Percentiles rank a stretch among this genome's conserved stretches.
phyloP scores from a whole-genome alignment of 2,888 invertebrate species.

The Pollenia amentaria region DNA sequence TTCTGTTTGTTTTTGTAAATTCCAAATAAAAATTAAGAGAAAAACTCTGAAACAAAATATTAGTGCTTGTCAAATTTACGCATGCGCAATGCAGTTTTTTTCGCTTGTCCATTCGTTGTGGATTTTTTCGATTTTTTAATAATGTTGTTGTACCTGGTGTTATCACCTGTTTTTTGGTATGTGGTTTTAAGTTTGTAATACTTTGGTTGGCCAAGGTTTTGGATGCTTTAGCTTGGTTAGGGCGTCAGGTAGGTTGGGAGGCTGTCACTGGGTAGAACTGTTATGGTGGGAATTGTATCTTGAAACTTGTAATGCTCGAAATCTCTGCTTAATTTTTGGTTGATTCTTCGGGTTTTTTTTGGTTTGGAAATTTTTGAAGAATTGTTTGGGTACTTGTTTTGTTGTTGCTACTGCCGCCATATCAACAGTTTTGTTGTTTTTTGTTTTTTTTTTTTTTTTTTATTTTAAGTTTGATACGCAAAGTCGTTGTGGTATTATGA shows the following conservation, averaged over 20 bases:
- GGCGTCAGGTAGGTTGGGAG: slow-evolving; percentile 60
- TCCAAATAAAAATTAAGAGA: slow-evolving; percentile 29
- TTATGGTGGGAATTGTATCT: slow-evolving; percentile 60
- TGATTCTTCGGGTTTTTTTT: not conserved
- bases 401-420: not conserved
- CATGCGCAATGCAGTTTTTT: slow-evolving; percentile 60
- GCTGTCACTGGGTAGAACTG: slow-evolving; percentile 54
- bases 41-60: slow-evolving; percentile 46
- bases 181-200: slow-evolving; percentile 51
- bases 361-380: slow-evolving; percentile 27
- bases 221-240: slow-evolving; percentile 29
- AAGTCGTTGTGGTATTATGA: slow-evolving; percentile 17
- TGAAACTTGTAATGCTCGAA: slow-evolving; percentile 23
- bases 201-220: slow-evolving; percentile 1
- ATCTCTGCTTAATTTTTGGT: slow-evolving; percentile 8
- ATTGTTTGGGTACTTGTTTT: slow-evolving; percentile 25
- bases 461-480: slow-evolving; percentile 28
- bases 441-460: no score
- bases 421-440: slow-evolving; percentile 31
- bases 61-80: slow-evolving; percentile 63
- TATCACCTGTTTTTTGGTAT: slow-evolving; percentile 74
- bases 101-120: slow-evolving; percentile 14
- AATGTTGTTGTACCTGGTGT: slow-evolving; percentile 72
- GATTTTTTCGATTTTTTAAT: slow-evolving; percentile 44
- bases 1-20: slow-evolving; percentile 30